Base-by-base conservation (phyloP, 37 sponge, comb jelly and placozoan species). In the Diacarnus erythraeanus region DNA sequence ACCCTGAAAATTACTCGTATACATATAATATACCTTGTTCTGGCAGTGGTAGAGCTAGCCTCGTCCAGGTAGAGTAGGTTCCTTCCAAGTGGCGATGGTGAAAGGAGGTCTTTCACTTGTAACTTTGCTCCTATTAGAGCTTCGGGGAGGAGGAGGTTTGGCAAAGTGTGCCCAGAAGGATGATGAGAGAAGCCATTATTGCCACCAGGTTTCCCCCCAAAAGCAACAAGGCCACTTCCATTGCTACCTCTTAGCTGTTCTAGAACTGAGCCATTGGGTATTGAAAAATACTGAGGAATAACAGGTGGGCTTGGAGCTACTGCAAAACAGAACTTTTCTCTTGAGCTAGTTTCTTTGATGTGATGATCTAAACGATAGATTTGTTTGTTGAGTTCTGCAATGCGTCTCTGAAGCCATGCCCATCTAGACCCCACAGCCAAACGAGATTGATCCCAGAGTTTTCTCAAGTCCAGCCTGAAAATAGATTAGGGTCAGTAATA, bases 401-500 rank as follows among this genome's bases (percentile, higher is more conserved):
- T 67, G 29, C 67, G 74, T 10, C 65, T 74, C 20, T 64, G 56
- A 12, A 86, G 76, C 86, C 86, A 86, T 23, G 80, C 75, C 86
- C 86, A 86, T 75, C 67, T 43, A 69, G 75, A 36, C 18, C 86
- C 86, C 27, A 86, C 25, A 9, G 26, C 10, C 15, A 65, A 8
- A 31, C 66, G 66, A 65, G 66, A 20, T 2, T 10, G 17, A 5
- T 18, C 66, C 66, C 66, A 65, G 5, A 3, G 2, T 5, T 30
- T 35, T 30, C 9, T 65, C 66, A 65, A 17, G 27, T 65, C 66
- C 15, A 35, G 2, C 2, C 5, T 2, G 2, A 6, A 15, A 47
- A 47, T 6, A 15, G 6, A 15, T 47, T 47, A 6, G 12, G 12
- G 12, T 47, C 51, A 47, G 12, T 47, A 47, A 47, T 47, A 47